Conservation (phyloP, 2,888 invertebrate species). For the Coecobrya sp. region DNA sequence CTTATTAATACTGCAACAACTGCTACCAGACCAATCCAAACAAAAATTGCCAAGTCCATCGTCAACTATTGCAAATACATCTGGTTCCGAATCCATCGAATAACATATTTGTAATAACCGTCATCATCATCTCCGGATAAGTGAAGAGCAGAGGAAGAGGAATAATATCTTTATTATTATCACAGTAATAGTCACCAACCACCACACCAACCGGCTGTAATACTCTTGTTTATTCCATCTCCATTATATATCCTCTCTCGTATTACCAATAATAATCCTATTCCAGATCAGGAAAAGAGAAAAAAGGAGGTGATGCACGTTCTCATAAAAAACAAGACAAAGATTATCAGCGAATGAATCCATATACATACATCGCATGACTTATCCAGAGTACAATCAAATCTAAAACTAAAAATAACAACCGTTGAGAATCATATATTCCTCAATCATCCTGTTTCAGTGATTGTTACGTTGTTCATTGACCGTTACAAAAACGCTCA, state of each 20-base stretch:
- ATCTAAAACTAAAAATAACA: slow-evolving; percentile 34
- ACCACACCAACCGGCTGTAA: slow-evolving; percentile 64
- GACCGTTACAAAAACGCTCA: slow-evolving; percentile 17
- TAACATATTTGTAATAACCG: slow-evolving; percentile 39
- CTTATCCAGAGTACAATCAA: slow-evolving; percentile 65
- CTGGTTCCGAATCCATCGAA: slow-evolving; percentile 42
- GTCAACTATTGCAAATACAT: slow-evolving; percentile 32
- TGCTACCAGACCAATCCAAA: slow-evolving; percentile 69
- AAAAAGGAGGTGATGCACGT: slow-evolving; percentile 33
- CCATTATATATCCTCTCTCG: slow-evolving; percentile 64
- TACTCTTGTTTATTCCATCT: slow-evolving; percentile 67
- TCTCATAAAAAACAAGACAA: slow-evolving; percentile 31
- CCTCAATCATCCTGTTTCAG: slow-evolving; percentile 42
- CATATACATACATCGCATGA: slow-evolving; percentile 28
- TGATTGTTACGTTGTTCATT: slow-evolving; percentile 52
- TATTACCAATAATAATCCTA: slow-evolving; percentile 47
- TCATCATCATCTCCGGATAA: slow-evolving; percentile 54
- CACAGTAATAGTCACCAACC: slow-evolving; percentile 59
- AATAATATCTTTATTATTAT: slow-evolving; percentile 57
- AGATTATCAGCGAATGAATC: slow-evolving; percentile 27
- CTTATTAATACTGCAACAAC: slow-evolving; percentile 63
- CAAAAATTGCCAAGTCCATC: slow-evolving; percentile 37
- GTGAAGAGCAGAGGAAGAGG: slow-evolving; percentile 28
- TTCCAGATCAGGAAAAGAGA: slow-evolving; percentile 26
- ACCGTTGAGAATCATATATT: neutral